Evolutionary conservation across 2,113 vertebrate species (phyloP).

Genomic region (Chionodraco myersi): DNA sequence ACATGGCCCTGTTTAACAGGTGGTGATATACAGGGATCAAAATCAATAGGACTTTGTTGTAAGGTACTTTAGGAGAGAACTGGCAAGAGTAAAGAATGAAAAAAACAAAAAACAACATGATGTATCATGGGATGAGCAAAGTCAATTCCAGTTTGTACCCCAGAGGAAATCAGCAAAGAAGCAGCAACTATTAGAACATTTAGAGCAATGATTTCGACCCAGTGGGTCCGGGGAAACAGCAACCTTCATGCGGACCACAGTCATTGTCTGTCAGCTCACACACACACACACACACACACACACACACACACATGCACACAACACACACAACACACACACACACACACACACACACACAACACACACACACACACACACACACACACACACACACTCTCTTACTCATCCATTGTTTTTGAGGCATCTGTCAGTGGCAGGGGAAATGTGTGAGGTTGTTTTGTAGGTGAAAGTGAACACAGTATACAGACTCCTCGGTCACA

Average conservation of each 20-base stretch:
- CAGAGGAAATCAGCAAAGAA: slow-evolving; percentile 71
- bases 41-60: no score
- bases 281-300: background rate
- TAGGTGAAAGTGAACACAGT: slow-evolving; percentile 24
- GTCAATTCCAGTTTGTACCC: slow-evolving; percentile 67
- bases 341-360: slow-evolving; percentile 26
- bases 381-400: background rate
- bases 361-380: slow-evolving; percentile 28
- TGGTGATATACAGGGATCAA: no score
- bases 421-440: slow-evolving; percentile 17
- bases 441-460: slow-evolving; percentile 27
- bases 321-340: slow-evolving; percentile 27
- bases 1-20: no score
- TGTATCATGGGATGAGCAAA: background rate
- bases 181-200: slow-evolving; percentile 61
- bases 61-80: no score
- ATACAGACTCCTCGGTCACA: background rate
- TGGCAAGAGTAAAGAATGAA: no score
- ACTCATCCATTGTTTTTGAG: slow-evolving; percentile 21
- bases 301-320: slow-evolving; percentile 24
- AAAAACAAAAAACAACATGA: no score
- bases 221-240: slow-evolving; percentile 51
- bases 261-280: slow-evolving; percentile 19
- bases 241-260: slow-evolving; percentile 60
- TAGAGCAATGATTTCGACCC: slow-evolving; percentile 67